Base-by-base conservation (phyloP, 2,888 invertebrate genomes). In the Geotrupes spiniger region DNA sequence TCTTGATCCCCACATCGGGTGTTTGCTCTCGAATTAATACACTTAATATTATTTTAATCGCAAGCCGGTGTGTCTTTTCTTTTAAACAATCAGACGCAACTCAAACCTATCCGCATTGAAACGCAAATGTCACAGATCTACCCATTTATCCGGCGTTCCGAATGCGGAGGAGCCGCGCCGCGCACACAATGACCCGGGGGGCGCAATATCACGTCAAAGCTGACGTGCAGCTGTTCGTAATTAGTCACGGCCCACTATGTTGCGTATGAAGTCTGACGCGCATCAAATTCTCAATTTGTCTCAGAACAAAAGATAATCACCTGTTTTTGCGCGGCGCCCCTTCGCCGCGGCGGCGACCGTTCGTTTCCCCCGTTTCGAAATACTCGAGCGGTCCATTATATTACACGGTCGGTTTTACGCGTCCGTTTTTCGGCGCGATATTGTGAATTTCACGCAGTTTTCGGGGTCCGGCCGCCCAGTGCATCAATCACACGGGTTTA, bases 221-320 rank as follows among this genome's bases (percentile, higher is more conserved):
- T 49, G 48, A 53, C 57, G 54, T 60, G 64, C 68, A 68, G 68
- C 68, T 68, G 68, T 61, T 62, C 57, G 62, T 56, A 52, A 64
- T 69, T 69, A 65, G 69, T 69, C 64, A 69, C 65, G 60, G 65
- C 55, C 46, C 58, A 58, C 58, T 56, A 60, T 60, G 61, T 61
- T 60, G 59, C 61, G 63, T 63, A 61, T 59, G 59, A 63, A 65
- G 54, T 61, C 56, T 65, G 63, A 65, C 65, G 66, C 64, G 65
- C 63, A 60, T 66, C 67, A 65, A 66, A 69, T 66, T 64, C 60
- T 59, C 65, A 66, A 69, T 69, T 68, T 66, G 67, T 67, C 64
- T 55, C 64, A 64, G 65, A 63, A 66, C 65, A 65, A 68, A 63
- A 56, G 63, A 63, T 65, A 65, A 67, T 69, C 67, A 69, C 69